A percentile compares a stretch with the other conserved stretches of the same genome.
phyloP scores from a whole-genome alignment of 2,888 invertebrate species.

The Blastobasis adustella region DNA sequence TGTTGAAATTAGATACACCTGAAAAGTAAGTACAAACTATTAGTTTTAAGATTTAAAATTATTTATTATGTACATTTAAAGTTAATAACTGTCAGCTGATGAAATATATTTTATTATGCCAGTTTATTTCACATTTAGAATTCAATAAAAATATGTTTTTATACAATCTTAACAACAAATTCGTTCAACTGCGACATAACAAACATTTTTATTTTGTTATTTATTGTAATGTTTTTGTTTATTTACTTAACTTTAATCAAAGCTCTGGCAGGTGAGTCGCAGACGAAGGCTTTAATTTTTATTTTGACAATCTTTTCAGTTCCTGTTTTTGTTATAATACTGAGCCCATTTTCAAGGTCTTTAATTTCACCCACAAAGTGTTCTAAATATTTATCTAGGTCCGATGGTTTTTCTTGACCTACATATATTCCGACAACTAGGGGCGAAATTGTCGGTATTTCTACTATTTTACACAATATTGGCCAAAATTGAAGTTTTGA shows the following conservation, averaged over 20 bases:
- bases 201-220: too few species aligned
- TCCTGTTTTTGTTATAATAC: neutral
- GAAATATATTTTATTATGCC: too few species aligned
- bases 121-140: too few species aligned
- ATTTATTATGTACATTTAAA: neutral
- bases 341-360: neutral
- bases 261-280: slow-evolving; percentile 7
- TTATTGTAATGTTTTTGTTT: too few species aligned
- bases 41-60: neutral
- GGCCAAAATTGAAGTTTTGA: slow-evolving; percentile 7
- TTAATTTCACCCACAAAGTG: slow-evolving; percentile 3
- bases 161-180: too few species aligned
- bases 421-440: slow-evolving; percentile 2
- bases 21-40: slow-evolving; percentile 3
- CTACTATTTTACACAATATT: slow-evolving; percentile 3
- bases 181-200: too few species aligned
- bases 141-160: too few species aligned
- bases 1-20: slow-evolving; percentile 10
- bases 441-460: slow-evolving; percentile 1
- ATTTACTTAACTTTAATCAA: slow-evolving; percentile 4
- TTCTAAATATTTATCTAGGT: slow-evolving; percentile 1
- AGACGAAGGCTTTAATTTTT: slow-evolving; percentile 4
- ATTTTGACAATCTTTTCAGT: neutral
- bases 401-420: slow-evolving; percentile 1
- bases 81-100: too few species aligned